Conservation (phyloP, 1,140 invertebrate species). For the Diabrotica virgifera region DNA sequence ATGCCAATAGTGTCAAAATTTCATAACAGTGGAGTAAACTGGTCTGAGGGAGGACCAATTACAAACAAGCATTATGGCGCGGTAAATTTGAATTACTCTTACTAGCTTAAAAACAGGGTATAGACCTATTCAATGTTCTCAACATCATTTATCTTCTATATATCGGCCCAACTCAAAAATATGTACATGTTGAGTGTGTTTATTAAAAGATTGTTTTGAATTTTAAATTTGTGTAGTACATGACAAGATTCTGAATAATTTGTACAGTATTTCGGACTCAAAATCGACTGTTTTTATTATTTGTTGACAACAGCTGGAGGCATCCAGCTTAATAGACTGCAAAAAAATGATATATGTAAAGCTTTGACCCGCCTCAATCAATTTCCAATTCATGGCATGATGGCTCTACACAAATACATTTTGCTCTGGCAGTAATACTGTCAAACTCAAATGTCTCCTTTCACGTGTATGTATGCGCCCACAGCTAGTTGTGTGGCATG, state of each 20-base stretch:
- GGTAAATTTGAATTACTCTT: too few relatives aligned
- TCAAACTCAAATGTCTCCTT: slow-evolving; percentile 27
- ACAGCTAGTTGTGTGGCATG: slow-evolving; percentile 44
- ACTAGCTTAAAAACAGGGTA: too few relatives aligned
- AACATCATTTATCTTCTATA: too few relatives aligned
- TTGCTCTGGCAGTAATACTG: slow-evolving; percentile 43
- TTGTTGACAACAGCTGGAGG: slow-evolving; percentile 41
- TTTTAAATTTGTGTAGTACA: background rate
- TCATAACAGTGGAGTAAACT: too few relatives aligned
- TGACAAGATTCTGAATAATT: background rate
- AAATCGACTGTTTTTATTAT: slow-evolving; percentile 19
- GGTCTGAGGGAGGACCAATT: too few relatives aligned
- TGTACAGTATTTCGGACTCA: background rate
- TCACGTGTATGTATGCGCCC: slow-evolving; percentile 46
- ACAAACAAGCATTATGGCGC: too few relatives aligned
- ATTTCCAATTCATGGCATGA: slow-evolving; percentile 44
- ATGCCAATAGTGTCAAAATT: too few relatives aligned
- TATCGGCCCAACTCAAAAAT: too few relatives aligned
- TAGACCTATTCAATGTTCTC: too few relatives aligned
- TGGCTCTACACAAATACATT: slow-evolving; percentile 45
- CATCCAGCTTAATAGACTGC: slow-evolving; percentile 44
- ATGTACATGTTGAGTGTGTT: too few relatives aligned
- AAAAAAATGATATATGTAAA: slow-evolving; percentile 37
- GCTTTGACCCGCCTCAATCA: slow-evolving; percentile 42
- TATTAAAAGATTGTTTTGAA: background rate